phyloP scores from a whole-genome alignment of 2,113 vertebrate species.

The Diphyllodes magnificus region DNA sequence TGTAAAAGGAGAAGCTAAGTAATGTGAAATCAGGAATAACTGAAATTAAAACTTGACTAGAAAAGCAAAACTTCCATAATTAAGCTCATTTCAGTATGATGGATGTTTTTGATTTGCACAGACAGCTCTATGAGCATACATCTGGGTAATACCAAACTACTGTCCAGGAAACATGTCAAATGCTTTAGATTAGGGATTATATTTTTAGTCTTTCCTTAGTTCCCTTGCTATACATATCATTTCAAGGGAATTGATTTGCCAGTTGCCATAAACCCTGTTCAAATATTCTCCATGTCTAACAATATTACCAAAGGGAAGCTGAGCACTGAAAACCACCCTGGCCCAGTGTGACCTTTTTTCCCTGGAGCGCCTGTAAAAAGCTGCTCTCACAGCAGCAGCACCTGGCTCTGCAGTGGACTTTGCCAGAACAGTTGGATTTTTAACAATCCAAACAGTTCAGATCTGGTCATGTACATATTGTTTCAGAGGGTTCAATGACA shows the following conservation, averaged over 20 bases:
- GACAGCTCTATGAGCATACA: neutral
- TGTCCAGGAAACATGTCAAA: constrained; percentile 47
- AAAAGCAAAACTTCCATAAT: constrained; percentile 31
- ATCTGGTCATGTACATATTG: neutral
- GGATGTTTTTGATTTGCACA: constrained; percentile 33
- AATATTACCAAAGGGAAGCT: neutral
- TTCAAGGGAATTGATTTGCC: constrained; percentile 35
- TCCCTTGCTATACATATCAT: neutral
- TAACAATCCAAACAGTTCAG: neutral
- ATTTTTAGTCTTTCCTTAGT: constrained; percentile 26
- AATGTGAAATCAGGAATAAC: constrained; percentile 4
- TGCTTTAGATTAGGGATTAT: constrained; percentile 55
- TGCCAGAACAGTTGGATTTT: neutral
- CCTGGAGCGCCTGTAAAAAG: neutral
- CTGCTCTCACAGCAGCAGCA: neutral
- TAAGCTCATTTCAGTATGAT: neutral
- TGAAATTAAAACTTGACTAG: constrained; percentile 4
- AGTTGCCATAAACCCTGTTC: constrained; percentile 27
- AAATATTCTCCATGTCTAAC: constrained; percentile 28
- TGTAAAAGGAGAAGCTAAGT: neutral
- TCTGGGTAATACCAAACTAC: constrained; percentile 52
- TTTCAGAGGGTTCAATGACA: neutral
- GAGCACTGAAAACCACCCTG: neutral
- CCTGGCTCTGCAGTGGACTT: neutral
- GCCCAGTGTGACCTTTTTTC: neutral